Evolutionary conservation across 2,888 invertebrate species (phyloP), one percentile per base, ranked within the genome.

Genomic region (Meliscaeva auricollis): DNA sequence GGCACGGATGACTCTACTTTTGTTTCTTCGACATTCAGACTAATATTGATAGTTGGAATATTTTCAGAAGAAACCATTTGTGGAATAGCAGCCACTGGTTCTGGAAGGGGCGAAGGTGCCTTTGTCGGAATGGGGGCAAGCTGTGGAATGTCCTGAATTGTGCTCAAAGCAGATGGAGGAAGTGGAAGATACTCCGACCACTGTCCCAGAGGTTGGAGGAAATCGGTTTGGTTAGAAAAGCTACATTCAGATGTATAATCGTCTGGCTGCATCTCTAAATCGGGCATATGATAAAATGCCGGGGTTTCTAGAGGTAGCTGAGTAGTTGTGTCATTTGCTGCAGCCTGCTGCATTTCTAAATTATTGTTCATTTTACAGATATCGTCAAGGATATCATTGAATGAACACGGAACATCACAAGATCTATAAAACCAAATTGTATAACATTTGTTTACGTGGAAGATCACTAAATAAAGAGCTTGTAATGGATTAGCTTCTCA

Each of bases 371-470:
- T 85, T 73, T 85, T 81, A 44, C 76, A 85, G 44, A 85, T 85
- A 85, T 81, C 85, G 15, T 81, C 76, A 2, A 81, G 69, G 68
- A 85, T 81, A 81, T 85, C 85, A 17, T 76, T 81, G 48, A 80
- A 76, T 84, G 84, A 84, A 68, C 75, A 72, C 1, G 80, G 26
- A 26, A 54, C 6, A 26, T 30, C 41, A 44, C 48, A 50, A 13
- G 68, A 52, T 26, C 76, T 81, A 50, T 20, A 20, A n/a, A n/a
- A 48, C 15, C 20, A 3, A 15, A 3, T 32, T 32, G 0, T 54
- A 9, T 38, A 38, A 35, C 35, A 35, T 35, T 35, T 35, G 35
- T 35, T n/a, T n/a, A n/a, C n/a, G n/a, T n/a, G n/a, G n/a, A n/a
- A n/a, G n/a, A n/a, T n/a, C n/a, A n/a, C n/a, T n/a, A n/a, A n/a